Evolutionary conservation across 2,888 invertebrate species (phyloP).

Genomic region (Lithosia quadra): DNA sequence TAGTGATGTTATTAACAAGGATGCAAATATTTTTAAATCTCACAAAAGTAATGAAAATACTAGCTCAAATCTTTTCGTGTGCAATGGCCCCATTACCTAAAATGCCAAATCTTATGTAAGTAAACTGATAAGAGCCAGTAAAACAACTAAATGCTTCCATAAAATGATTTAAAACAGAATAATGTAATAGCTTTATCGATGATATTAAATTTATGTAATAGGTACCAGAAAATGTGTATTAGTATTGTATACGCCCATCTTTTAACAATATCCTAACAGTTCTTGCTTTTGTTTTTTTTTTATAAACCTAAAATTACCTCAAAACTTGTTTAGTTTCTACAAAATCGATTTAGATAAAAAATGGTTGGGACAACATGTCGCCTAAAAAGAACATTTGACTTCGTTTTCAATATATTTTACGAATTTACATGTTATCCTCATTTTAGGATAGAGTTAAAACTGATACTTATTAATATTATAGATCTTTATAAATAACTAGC

Average conservation of each 20-base stretch:
- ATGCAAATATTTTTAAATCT: background rate
- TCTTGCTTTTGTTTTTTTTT: background rate
- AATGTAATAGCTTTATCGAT: background rate
- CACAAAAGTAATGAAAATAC: background rate
- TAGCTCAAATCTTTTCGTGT: background rate
- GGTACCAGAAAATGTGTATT: background rate
- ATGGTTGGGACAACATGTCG: conserved; percentile 1
- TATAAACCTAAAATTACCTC: background rate
- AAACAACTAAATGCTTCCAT: conserved; percentile 1
- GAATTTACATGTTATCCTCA: background rate
- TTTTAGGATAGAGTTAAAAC: background rate
- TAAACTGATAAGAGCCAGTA: background rate
- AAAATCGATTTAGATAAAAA: conserved; percentile 2
- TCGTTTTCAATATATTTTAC: background rate
- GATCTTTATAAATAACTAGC: no score
- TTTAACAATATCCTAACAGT: background rate
- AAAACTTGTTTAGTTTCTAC: background rate
- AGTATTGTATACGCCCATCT: background rate
- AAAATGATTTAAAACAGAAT: background rate
- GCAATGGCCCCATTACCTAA: background rate
- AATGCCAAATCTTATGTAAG: conserved; percentile 1
- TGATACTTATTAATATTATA: no score
- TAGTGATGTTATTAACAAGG: background rate
- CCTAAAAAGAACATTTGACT: background rate
- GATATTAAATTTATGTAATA: background rate